Base-by-base conservation (phyloP, 2,113 vertebrate species). In the Callaeas wilsoni region DNA sequence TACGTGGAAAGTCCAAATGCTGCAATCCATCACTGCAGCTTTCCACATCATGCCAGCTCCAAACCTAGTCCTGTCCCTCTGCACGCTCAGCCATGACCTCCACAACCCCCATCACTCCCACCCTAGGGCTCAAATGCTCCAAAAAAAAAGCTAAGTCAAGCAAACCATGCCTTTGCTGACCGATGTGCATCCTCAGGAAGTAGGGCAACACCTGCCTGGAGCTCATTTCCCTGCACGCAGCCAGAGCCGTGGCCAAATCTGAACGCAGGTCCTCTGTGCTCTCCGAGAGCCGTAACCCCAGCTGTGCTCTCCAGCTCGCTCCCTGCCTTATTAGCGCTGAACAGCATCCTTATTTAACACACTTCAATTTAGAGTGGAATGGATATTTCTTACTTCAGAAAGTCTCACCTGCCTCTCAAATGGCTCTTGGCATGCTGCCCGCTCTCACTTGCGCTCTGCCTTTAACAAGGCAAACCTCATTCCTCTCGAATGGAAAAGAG, bases 381-480 rank as follows among this genome's bases (percentile, higher is more conserved):
- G 93, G 93, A 89, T 97, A 97, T 97, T 97, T 97, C 93, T 97
- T 96, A 93, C 94, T 97, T 94, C 91, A 95, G 96, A 97, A 97
- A 97, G 86, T 97, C 96, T 97, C 94, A 96, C 95, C 96, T 97
- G 97, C 96, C 92, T 97, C 96, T 97, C 96, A 94, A 96, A 97
- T 79, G 87, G 93, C 83, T 96, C 92, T 92, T 97, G 97, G 97
- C 96, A 89, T 0, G 39, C 77, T 91, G 96, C 97, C 97, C 11
- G 3, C 46, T 94, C 89, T 94, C 89, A 30, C 91, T 97, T 19
- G 0, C 52, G 1, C 71, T 93, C 87, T 92, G 88, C 89, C 84
- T 96, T 87, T 95, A 97, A 96, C 94, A 94, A 96, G 93, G 85
- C 89, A 63, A 95, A 89, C 81, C 82, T 95, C 89, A 4, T 79